Conservation (phyloP, 1,140 invertebrate genomes). For the Lasioglossum albipes region DNA sequence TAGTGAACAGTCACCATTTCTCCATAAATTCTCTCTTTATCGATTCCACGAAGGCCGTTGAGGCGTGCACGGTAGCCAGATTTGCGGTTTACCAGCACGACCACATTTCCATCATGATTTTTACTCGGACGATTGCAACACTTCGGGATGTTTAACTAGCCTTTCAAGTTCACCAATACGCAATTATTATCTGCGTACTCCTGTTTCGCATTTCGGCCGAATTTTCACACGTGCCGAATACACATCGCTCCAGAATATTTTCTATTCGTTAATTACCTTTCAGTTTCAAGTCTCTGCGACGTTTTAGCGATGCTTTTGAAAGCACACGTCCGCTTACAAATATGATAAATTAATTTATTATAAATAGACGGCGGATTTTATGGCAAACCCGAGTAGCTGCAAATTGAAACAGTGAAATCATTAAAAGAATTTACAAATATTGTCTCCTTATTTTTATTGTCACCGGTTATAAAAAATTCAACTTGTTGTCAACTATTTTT, state of each 20-base stretch:
- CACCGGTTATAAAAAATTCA: too few species aligned
- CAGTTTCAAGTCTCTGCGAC: too few species aligned
- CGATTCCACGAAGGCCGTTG: conserved; percentile 57
- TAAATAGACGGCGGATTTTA: too few species aligned
- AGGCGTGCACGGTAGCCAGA: conserved; percentile 55
- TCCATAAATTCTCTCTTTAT: conserved; percentile 52
- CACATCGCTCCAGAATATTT: neutral
- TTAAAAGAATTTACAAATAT: too few species aligned
- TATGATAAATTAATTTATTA: too few species aligned
- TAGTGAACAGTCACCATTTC: conserved; percentile 32
- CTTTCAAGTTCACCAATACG: conserved; percentile 50
- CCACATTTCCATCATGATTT: conserved; percentile 63
- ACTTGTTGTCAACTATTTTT: too few species aligned
- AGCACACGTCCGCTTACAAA: too few species aligned
- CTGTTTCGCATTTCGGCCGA: neutral
- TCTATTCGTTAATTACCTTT: neutral
- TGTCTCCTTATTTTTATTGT: too few species aligned
- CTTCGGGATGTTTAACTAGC: conserved; percentile 61
- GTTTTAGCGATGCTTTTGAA: too few species aligned
- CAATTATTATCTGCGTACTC: conserved; percentile 40
- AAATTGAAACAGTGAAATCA: too few species aligned
- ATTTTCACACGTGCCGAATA: neutral
- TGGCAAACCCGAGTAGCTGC: too few species aligned
- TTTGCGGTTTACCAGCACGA: conserved; percentile 58
- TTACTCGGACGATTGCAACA: conserved; percentile 54